Evolutionary conservation across 2,888 invertebrate species (phyloP), one percentile per base, ranked within the genome.

Genomic region (Leptarthrus brevirostris): DNA sequence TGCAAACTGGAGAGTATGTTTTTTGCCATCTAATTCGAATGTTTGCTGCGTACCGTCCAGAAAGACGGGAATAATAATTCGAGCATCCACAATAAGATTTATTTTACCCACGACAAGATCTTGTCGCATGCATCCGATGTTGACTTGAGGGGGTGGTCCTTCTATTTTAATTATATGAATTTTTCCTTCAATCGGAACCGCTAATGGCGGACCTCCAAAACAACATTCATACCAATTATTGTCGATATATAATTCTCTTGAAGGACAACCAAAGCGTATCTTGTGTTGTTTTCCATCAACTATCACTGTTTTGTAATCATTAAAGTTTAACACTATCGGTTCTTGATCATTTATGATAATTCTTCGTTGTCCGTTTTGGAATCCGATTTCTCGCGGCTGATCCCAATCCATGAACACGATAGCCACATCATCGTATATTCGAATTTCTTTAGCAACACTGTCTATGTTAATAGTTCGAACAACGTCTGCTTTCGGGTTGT

Each of bases 91-190:
- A 71, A 95, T 92, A 74, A 95, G 87, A 82, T 92, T 93, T 74
- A 95, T 93, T 86, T 93, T 93, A 0, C 94, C 95, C 0, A 92
- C 91, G 1, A 94, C 92, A 53, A 97, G 86, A 83, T 97, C 96
- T 12, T 90, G 91, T 26, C 95, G 88, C 78, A 91, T 90, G 36
- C 90, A 90, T 0, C 96, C 94, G 75, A 98, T 95, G 82, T 94
- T 93, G 0, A 98, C 97, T 85, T 95, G 95, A 0, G 98, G 98
- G 2, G 96, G 90, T 0, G 96, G 95, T 0, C 97, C 97, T 79
- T 94, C 93, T 6, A 99, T 86, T 80, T 93, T 92, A 1, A 98
- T 88, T 53, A 89, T 86, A 76, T 93, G 90, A n/a, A 91, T 88
- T 76, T 92, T 90, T 1, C 92, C 92, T 74, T 93, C 92, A 40